phyloP scores from a whole-genome alignment of 2,888 invertebrate genomes.

The Ornithoptera alexandrae region DNA sequence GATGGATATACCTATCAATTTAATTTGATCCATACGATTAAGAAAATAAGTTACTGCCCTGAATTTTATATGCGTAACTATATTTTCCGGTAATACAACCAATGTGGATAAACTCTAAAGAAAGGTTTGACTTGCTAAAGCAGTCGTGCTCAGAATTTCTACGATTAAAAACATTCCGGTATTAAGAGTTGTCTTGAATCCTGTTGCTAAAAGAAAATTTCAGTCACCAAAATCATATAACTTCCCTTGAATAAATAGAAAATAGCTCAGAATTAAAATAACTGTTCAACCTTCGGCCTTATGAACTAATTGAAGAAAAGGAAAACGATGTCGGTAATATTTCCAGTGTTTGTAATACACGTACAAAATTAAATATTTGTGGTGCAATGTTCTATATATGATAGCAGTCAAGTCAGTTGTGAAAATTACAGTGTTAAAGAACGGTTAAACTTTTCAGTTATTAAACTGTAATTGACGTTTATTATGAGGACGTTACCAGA shows the following conservation, averaged over 20 bases:
- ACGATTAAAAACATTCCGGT: slow-evolving; percentile 34
- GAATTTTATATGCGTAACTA: slow-evolving; percentile 2
- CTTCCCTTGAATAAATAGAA: background rate
- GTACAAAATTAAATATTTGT: slow-evolving; percentile 26
- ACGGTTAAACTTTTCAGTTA: background rate
- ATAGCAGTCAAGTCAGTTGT: slow-evolving; percentile 13
- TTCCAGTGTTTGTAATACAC: slow-evolving; percentile 42
- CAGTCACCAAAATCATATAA: slow-evolving; percentile 3
- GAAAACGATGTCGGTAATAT: slow-evolving; percentile 47
- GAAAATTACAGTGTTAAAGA: background rate
- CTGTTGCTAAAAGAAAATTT: slow-evolving; percentile 18
- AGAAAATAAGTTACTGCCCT: background rate
- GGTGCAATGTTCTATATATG: slow-evolving; percentile 32
- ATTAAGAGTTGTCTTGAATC: slow-evolving; percentile 21
- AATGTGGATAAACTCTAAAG: slow-evolving; percentile 40
- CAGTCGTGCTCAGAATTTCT: slow-evolving; percentile 38
- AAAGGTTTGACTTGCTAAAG: slow-evolving; percentile 49
- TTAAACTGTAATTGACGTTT: slow-evolving; percentile 6
- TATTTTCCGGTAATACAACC: slow-evolving; percentile 22
- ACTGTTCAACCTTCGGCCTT: slow-evolving; percentile 42
- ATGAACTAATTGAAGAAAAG: slow-evolving; percentile 48
- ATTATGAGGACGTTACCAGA: slow-evolving; percentile 31
- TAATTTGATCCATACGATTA: too few relatives aligned
- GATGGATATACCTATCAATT: too few relatives aligned
- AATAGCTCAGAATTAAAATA: slow-evolving; percentile 27